Base-by-base conservation (phyloP, 2,113 vertebrate species). In the Nibea coibor region DNA sequence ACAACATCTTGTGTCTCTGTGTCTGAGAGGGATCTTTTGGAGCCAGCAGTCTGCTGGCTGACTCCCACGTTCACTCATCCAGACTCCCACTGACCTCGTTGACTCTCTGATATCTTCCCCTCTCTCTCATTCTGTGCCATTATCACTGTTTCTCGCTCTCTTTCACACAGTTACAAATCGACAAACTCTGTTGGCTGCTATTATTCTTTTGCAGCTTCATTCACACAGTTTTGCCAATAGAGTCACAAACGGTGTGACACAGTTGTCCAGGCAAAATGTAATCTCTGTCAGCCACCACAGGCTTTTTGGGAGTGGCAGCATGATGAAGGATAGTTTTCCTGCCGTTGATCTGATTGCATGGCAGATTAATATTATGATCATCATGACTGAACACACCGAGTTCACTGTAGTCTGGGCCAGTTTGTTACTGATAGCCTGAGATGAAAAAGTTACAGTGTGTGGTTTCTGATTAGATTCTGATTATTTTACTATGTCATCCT, bases 41-140 rank as follows among this genome's bases (percentile, higher is more conserved):
- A 47, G 67, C 61, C 78, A 76, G 61, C 61, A 42, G 80, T 71
- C 59, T 15, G 22, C 67, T 79, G 78, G 65, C 78, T 31, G 45
- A 39, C 72, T 69, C 42, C 59, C 72, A 70, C 58, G 50, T 75
- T 66, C 53, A 63, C 67, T 69, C 31, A 45, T 62, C 72, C 17
- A 47, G 63, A 58, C 76, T 85, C 50, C 64, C 73, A 39, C 77
- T 70, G 72, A 66, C 62, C 80, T 77, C 10, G n/a, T 53, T 42
- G 0, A 58, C 56, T 72, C 54, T 26, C 48, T 51, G 56, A 56
- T 82, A 71, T 72, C 45, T 65, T 39, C 20, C 35, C 1, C 35
- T 39, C 35, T 51, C 39, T 53, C 75, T 78, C 24, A 4, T 54
- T 78, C 35, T 75, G 31, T 71, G 43, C 19, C 20, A n/a, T n/a